Percentiles rank a stretch among this genome's conserved stretches.
These are phyloP conservation scores for Agonopterix arenella DNA, from an alignment of 2,888 invertebrate species.

Conservation along the genomic window DNA sequence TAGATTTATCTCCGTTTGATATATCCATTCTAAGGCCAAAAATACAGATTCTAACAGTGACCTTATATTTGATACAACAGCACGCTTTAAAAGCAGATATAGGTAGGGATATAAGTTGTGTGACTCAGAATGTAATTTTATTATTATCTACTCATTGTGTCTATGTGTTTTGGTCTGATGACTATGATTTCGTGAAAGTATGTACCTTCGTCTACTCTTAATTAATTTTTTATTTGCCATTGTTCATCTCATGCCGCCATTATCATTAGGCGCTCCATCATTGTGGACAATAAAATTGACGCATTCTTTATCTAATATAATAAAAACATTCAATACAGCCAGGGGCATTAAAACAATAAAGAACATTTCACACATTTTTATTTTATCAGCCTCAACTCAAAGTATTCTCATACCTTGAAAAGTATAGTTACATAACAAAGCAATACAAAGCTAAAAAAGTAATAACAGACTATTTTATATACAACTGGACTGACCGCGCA, in stretches of 20 bases:
- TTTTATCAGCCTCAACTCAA: slow-evolving; percentile 69
- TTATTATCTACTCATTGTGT: slow-evolving; percentile 5
- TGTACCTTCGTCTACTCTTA: neutral
- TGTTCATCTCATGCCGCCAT: slow-evolving; percentile 5
- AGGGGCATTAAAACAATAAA: slow-evolving; percentile 14
- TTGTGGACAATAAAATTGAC: neutral
- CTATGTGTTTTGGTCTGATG: slow-evolving; percentile 21
- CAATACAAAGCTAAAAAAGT: slow-evolving; percentile 58
- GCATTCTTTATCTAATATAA: neutral
- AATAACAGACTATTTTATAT: slow-evolving; percentile 58
- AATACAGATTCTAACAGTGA: no score
- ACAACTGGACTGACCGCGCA: slow-evolving; percentile 36
- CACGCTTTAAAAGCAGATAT: no score
- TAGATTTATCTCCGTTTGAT: no score
- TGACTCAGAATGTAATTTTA: neutral
- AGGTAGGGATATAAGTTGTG: no score
- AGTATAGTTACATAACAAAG: slow-evolving; percentile 58
- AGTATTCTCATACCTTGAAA: slow-evolving; percentile 36
- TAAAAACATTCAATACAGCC: neutral
- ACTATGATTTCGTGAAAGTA: slow-evolving; percentile 21
- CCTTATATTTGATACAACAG: no score
- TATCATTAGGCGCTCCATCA: neutral
- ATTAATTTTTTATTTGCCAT: slow-evolving; percentile 6
- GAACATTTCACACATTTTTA: slow-evolving; percentile 49
- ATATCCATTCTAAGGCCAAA: no score